Percentiles rank a stretch among this genome's conserved stretches.
Evolutionary conservation across 2,888 invertebrate species (phyloP).

Genomic region (Xanthorhoe spadicearia): DNA sequence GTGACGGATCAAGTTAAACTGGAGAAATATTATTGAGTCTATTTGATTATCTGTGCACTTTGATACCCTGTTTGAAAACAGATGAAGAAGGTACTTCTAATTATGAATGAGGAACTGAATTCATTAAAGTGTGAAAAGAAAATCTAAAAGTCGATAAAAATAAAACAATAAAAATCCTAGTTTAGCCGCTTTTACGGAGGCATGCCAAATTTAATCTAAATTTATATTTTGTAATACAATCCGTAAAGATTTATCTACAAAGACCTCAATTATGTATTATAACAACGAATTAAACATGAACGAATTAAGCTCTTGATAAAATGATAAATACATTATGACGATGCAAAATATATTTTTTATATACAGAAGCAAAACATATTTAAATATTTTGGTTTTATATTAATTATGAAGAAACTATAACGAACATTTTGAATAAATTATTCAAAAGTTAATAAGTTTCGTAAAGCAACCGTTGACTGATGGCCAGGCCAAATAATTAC

Average conservation of each 20-base stretch:
- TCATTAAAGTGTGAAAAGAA: background rate
- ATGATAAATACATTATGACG: too few relatives aligned
- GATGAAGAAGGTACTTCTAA: constrained; percentile 7
- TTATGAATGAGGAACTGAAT: constrained; percentile 13
- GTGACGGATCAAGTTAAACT: constrained; percentile 14
- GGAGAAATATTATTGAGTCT: constrained; percentile 27
- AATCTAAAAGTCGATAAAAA: background rate
- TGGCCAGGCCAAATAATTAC: constrained; percentile 29
- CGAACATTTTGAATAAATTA: background rate
- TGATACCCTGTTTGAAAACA: constrained; percentile 16
- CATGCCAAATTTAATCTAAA: too few relatives aligned
- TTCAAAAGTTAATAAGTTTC: constrained; percentile 8
- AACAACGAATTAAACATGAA: too few relatives aligned
- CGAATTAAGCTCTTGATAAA: too few relatives aligned
- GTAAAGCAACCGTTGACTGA: constrained; percentile 7
- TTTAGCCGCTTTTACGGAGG: too few relatives aligned
- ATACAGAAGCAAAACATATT: background rate
- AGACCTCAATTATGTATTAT: too few relatives aligned
- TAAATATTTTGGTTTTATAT: background rate
- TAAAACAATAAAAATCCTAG: too few relatives aligned
- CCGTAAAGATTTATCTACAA: too few relatives aligned
- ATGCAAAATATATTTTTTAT: too few relatives aligned
- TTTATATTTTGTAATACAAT: too few relatives aligned
- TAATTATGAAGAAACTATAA: background rate
- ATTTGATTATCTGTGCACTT: constrained; percentile 25